These are phyloP conservation scores for Eupsilia transversa DNA, from an alignment of 2,888 invertebrate species.

Conservation along the genomic window DNA sequence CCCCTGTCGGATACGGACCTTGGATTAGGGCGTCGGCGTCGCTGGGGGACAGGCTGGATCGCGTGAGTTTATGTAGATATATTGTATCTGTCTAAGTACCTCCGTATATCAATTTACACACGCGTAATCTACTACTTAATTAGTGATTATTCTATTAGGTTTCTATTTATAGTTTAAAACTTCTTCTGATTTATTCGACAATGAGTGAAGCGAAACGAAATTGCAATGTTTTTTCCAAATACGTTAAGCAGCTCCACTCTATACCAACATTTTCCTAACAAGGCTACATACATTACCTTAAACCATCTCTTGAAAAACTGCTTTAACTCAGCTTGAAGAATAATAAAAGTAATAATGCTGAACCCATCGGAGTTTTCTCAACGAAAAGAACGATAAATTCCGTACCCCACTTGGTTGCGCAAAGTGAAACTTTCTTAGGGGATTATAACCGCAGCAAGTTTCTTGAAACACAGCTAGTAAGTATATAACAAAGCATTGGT, in stretches of 20 bases:
- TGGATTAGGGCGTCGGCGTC: neutral
- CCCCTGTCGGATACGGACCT: neutral
- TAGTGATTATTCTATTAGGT: neutral
- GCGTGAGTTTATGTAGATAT: neutral
- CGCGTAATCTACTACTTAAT: neutral
- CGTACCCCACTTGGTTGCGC: constrained; percentile 47
- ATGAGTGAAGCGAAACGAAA: neutral
- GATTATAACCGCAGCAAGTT: constrained; percentile 63
- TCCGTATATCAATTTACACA: neutral
- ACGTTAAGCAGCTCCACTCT: neutral
- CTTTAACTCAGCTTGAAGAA: constrained; percentile 52
- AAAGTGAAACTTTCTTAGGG: constrained; percentile 48
- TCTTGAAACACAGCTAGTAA: constrained; percentile 47
- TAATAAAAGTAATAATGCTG: constrained; percentile 56
- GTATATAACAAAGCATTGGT: constrained; percentile 58
- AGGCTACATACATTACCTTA: constrained; percentile 35
- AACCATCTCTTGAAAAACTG: constrained; percentile 40
- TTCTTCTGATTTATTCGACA: neutral
- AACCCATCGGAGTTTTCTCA: constrained; percentile 39
- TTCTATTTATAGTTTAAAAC: neutral
- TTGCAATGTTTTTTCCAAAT: neutral
- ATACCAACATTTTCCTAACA: constrained; percentile 31
- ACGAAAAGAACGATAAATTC: constrained; percentile 59
- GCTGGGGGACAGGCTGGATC: neutral
- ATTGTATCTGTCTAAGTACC: neutral